A percentile compares a stretch with the other conserved stretches of the same genome.
phyloP scores from a whole-genome alignment of 1,140 invertebrate genomes.

The Zaprionus taronus region DNA sequence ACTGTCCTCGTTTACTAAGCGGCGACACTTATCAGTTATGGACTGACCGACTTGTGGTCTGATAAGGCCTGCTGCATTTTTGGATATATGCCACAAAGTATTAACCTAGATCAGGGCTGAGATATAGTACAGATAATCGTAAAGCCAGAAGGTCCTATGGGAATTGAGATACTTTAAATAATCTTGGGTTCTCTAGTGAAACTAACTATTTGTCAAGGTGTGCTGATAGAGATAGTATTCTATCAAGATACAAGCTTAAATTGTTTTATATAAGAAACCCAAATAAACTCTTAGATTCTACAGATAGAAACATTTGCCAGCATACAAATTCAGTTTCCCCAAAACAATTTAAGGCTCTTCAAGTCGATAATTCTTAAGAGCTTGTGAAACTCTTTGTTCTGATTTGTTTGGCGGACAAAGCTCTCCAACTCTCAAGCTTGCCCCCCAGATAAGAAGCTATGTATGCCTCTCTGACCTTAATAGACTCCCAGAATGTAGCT shows the following conservation, averaged over 20 bases:
- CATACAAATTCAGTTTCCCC: not conserved
- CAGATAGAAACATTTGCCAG: not conserved
- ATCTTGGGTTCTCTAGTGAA: no score
- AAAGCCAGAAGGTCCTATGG: no score
- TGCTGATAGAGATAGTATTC: no score
- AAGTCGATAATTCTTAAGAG: not conserved
- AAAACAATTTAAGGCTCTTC: not conserved
- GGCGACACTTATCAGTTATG: not conserved
- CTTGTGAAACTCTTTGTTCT: conserved; percentile 4
- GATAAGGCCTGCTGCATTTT: not conserved
- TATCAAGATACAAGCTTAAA: no score
- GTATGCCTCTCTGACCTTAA: conserved; percentile 1
- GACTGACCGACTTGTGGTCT: not conserved
- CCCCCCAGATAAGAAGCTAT: not conserved
- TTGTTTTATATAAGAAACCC: no score
- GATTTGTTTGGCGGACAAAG: not conserved
- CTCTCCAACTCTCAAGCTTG: not conserved
- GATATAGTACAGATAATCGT: not conserved
- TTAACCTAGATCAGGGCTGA: not conserved
- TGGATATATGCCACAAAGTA: not conserved
- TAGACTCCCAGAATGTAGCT: not conserved
- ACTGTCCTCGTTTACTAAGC: not conserved
- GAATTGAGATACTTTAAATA: no score
- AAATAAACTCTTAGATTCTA: no score
- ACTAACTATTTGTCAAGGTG: no score